Evolutionary conservation across 2,113 vertebrate genomes (phyloP).

Genomic region (Leiothrix lutea): DNA sequence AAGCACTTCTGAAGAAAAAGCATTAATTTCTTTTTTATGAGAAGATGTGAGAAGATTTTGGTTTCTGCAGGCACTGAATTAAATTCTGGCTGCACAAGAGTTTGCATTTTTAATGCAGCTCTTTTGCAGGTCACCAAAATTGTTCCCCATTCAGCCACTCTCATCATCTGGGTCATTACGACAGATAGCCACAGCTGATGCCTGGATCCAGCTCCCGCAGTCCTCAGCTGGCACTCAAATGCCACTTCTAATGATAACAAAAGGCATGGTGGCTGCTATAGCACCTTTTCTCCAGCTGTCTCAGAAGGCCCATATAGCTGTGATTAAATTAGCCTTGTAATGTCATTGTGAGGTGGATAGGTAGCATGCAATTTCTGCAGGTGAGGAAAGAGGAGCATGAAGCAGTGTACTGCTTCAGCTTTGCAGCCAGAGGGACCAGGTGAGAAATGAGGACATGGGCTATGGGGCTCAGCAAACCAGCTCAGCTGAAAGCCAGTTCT

Average conservation of each 20-base stretch:
- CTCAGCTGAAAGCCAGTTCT: background rate
- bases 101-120: background rate
- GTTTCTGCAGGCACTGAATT: background rate
- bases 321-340: background rate
- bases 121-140: constrained; percentile 51
- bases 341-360: background rate
- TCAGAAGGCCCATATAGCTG: background rate
- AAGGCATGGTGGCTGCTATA: background rate
- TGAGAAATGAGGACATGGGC: background rate
- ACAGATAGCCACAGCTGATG: constrained; percentile 4
- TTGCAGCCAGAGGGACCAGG: background rate
- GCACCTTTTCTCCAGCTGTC: constrained; percentile 5
- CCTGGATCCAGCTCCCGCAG: background rate
- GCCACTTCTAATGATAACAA: background rate
- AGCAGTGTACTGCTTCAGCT: background rate
- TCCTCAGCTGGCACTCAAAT: constrained; percentile 29
- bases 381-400: background rate
- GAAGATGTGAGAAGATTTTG: background rate
- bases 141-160: constrained; percentile 29
- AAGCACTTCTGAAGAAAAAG: background rate
- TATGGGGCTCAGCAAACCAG: background rate
- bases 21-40: background rate
- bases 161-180: constrained; percentile 27
- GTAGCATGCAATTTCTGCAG: background rate
- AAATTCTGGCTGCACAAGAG: background rate